Conservation (phyloP, 2,888 invertebrate species). For the Diplazon laetatorius region DNA sequence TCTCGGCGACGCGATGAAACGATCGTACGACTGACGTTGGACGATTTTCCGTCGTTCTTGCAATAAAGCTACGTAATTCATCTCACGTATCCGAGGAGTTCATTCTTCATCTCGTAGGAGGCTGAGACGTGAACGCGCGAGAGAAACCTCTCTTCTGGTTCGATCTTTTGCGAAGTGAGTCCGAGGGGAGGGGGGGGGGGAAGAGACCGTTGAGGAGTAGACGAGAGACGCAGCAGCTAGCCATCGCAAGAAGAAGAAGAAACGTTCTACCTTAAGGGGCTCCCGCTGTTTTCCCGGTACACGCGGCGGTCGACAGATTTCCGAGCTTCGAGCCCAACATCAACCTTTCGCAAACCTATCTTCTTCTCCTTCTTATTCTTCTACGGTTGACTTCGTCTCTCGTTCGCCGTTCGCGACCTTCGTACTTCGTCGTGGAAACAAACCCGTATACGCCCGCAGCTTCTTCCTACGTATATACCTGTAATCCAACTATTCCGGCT, state of each 20-base stretch:
- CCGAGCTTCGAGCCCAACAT: conserved; percentile 31
- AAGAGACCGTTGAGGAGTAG: conserved; percentile 46
- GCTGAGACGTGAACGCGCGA: conserved; percentile 46
- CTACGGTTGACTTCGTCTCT: conserved; percentile 53
- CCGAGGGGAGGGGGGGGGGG: too few species aligned
- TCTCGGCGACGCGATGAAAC: conserved; percentile 58
- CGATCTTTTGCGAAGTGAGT: conserved; percentile 28
- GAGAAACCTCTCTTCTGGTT: conserved; percentile 29
- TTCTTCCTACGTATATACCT: conserved; percentile 50
- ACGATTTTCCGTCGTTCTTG: conserved; percentile 53
- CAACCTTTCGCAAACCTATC: conserved; percentile 35
- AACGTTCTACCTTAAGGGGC: conserved; percentile 73
- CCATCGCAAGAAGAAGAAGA: conserved; percentile 68
- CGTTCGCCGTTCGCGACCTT: conserved; percentile 20
- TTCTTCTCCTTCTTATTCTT: conserved; percentile 42
- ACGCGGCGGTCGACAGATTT: conserved; percentile 67
- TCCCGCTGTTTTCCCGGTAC: conserved; percentile 71
- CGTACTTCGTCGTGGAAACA: conserved; percentile 14
- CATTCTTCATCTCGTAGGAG: conserved; percentile 73
- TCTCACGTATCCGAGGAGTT: conserved; percentile 73
- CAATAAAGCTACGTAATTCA: conserved; percentile 68
- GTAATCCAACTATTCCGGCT: conserved; percentile 38
- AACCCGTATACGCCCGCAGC: conserved; percentile 44
- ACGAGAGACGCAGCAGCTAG: conserved; percentile 54
- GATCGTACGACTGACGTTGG: conserved; percentile 59